These are phyloP conservation scores for Synodontis membranacea DNA, from an alignment of 2,113 vertebrate genomes.

Conservation along the genomic window DNA sequence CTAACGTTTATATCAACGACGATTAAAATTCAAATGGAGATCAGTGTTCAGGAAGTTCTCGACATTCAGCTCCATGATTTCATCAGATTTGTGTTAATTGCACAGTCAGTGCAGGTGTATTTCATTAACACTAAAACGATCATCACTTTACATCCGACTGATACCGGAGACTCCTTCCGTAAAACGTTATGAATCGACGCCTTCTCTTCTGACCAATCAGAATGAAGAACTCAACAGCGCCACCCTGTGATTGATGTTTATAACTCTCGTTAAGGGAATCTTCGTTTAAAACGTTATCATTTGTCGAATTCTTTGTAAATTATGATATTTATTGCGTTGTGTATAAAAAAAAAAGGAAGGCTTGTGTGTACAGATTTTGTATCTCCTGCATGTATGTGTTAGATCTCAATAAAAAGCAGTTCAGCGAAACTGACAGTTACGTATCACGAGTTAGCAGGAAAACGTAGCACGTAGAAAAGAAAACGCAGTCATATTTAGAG, in stretches of 20 bases:
- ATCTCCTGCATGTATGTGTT: slow-evolving; percentile 25
- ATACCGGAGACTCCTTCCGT: not conserved
- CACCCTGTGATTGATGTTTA: not conserved
- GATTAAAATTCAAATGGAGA: not conserved
- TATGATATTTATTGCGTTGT: slow-evolving; percentile 22
- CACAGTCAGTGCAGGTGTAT: not conserved
- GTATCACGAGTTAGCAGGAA: slow-evolving; percentile 12
- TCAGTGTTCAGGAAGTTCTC: not conserved
- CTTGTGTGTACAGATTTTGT: slow-evolving; percentile 51
- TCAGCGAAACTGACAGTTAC: not conserved
- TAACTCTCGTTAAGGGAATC: not conserved
- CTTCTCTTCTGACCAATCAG: not conserved
- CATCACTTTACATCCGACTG: not conserved
- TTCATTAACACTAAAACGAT: not conserved
- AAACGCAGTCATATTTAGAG: slow-evolving; percentile 20
- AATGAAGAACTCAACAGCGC: not conserved
- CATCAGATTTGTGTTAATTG: not conserved
- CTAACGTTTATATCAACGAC: not conserved
- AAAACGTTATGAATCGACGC: not conserved
- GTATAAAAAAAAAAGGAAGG: slow-evolving; percentile 17
- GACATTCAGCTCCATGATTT: not conserved
- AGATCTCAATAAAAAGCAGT: slow-evolving; percentile 9
- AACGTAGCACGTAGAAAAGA: slow-evolving; percentile 1
- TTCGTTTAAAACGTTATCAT: not conserved
- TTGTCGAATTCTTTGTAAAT: slow-evolving; percentile 34